Conservation (phyloP, 1,140 invertebrate genomes). For the Eueides isabella region DNA sequence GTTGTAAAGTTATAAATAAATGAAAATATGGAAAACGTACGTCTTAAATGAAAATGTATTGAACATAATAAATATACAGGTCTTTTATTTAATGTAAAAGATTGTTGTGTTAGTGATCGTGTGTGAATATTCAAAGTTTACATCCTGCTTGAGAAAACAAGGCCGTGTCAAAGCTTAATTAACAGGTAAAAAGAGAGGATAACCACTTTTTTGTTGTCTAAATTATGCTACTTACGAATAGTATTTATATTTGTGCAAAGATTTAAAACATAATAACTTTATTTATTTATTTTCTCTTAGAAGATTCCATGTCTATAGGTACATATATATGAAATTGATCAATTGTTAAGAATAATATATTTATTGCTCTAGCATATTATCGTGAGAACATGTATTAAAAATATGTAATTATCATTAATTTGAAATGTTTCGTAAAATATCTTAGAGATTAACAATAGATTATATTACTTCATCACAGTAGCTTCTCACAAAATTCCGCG, state of each 20-base stretch:
- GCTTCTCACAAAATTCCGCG: slow-evolving; percentile 19
- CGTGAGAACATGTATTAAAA: too few species aligned
- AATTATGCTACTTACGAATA: background rate
- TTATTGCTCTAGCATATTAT: too few species aligned
- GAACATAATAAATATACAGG: slow-evolving; percentile 29
- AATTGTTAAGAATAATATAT: too few species aligned
- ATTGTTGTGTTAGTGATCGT: slow-evolving; percentile 20
- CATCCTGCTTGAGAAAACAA: slow-evolving; percentile 48
- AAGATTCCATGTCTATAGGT: too few species aligned
- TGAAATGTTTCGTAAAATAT: slow-evolving; percentile 16
- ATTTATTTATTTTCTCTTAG: too few species aligned
- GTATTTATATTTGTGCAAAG: background rate
- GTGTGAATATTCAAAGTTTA: slow-evolving; percentile 32
- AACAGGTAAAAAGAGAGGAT: slow-evolving; percentile 39
- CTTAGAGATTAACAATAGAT: slow-evolving; percentile 32
- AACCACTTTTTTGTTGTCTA: slow-evolving; percentile 27
- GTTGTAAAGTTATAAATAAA: slow-evolving; percentile 11
- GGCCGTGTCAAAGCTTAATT: slow-evolving; percentile 40
- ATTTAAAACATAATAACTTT: background rate
- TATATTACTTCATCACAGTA: slow-evolving; percentile 23
- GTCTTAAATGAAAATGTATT: background rate
- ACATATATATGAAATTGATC: too few species aligned
- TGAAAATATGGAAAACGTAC: slow-evolving; percentile 24
- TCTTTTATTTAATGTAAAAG: background rate
- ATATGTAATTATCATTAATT: background rate